A percentile compares a stretch with the other conserved stretches of the same genome.
Conservation (phyloP, 1,140 invertebrate species). For the Aricia agestis region DNA sequence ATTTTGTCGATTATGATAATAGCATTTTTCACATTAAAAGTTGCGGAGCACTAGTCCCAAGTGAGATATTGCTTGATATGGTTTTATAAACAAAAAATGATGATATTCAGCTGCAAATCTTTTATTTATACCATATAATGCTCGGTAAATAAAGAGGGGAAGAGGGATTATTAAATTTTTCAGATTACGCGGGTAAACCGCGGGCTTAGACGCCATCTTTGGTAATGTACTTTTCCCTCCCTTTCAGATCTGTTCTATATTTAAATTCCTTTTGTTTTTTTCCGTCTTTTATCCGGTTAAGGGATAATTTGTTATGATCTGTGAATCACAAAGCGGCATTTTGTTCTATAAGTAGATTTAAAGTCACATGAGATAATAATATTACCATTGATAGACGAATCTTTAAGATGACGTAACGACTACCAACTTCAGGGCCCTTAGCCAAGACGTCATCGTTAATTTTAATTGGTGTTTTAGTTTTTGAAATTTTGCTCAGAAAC, state of each 20-base stretch:
- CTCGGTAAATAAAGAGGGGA: constrained; percentile 17
- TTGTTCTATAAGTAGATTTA: not conserved
- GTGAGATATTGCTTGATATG: constrained; percentile 38
- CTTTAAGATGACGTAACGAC: too few species aligned
- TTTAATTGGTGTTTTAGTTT: too few species aligned
- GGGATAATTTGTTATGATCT: constrained; percentile 2
- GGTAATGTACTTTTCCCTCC: constrained; percentile 9
- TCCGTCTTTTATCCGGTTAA: constrained; percentile 6
- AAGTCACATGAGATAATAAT: not conserved
- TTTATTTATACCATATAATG: constrained; percentile 24
- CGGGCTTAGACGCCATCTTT: constrained; percentile 21
- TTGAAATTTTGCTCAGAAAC: too few species aligned
- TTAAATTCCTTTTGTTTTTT: constrained; percentile 10
- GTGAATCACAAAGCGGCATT: not conserved
- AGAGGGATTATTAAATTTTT: constrained; percentile 18
- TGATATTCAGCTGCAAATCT: constrained; percentile 30
- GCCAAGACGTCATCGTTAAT: too few species aligned
- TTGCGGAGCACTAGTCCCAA: constrained; percentile 38
- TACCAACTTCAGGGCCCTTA: too few species aligned
- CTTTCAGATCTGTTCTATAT: not conserved
- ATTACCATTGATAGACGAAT: too few species aligned
- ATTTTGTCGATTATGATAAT: constrained; percentile 58
- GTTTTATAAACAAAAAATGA: constrained; percentile 25
- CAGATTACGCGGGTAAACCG: constrained; percentile 15
- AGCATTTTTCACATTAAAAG: constrained; percentile 74